Percentiles rank a stretch among this genome's conserved stretches.
Conservation (phyloP, 2,888 invertebrate genomes). For the Lepeophtheirus nordmannii region DNA sequence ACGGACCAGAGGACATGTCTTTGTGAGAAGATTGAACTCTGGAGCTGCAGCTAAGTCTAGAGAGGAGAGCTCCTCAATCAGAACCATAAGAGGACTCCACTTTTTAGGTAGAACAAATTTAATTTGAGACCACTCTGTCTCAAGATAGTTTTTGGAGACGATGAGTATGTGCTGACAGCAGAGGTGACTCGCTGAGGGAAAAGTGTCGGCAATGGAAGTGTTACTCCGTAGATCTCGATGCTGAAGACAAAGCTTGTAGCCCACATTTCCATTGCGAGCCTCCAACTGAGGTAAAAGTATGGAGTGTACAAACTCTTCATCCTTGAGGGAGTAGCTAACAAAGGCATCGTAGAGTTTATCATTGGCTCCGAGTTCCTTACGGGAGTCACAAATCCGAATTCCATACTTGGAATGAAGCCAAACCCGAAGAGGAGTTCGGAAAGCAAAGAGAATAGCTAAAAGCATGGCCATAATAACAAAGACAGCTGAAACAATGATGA, state of each 20-base stretch:
- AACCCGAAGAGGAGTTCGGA: slow-evolving; percentile 60
- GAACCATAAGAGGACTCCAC: slow-evolving; percentile 37
- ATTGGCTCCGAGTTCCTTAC: slow-evolving; percentile 38
- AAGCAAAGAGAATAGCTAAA: slow-evolving; percentile 53
- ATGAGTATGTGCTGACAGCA: slow-evolving; percentile 15
- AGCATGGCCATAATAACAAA: slow-evolving; percentile 46
- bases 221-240: slow-evolving; percentile 58
- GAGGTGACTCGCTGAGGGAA: slow-evolving; percentile 17
- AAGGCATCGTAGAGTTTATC: slow-evolving; percentile 82
- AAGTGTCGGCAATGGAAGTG: slow-evolving; percentile 19
- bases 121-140: slow-evolving; percentile 23
- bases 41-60: slow-evolving; percentile 56
- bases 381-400: slow-evolving; percentile 44
- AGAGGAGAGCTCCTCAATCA: slow-evolving; percentile 49
- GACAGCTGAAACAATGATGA: slow-evolving; percentile 6
- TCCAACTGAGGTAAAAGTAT: slow-evolving; percentile 35
- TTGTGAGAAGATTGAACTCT: slow-evolving; percentile 43
- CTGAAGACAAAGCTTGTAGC: slow-evolving; percentile 66
- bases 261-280: slow-evolving; percentile 46
- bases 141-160: slow-evolving; percentile 20
- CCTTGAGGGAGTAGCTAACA: slow-evolving; percentile 78
- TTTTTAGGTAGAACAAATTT: slow-evolving; percentile 13
- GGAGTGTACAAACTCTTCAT: slow-evolving; percentile 72
- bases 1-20: slow-evolving; percentile 34
- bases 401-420: slow-evolving; percentile 78